Conservation (phyloP, 2,113 vertebrate species). For the Charina bottae region DNA sequence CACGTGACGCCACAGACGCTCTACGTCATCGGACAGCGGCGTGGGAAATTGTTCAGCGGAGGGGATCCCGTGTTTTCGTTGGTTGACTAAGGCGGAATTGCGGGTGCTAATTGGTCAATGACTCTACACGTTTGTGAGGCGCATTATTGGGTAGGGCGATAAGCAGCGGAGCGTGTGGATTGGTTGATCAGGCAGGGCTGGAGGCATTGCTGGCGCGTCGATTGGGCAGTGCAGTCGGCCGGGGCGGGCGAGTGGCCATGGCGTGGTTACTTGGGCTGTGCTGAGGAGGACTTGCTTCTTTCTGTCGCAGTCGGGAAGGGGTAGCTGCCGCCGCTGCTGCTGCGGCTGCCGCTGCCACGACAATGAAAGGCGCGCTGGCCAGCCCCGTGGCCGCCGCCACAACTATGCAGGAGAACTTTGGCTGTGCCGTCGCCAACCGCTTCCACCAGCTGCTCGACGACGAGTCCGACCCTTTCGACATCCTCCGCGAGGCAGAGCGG, state of each 20-base stretch:
- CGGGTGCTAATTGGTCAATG: conserved; percentile 15
- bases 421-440: conserved; percentile 86
- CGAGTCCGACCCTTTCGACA: conserved; percentile 88
- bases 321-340: neutral
- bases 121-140: neutral
- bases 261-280: neutral
- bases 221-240: neutral
- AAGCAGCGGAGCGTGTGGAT: neutral
- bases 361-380: conserved; percentile 72
- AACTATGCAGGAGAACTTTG: conserved; percentile 77
- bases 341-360: neutral
- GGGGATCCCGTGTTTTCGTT: neutral
- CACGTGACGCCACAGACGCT: neutral
- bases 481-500: conserved; percentile 76
- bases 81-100: rapidly evolving
- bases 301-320: conserved; percentile 33
- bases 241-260: conserved; percentile 14
- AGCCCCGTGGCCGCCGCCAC: conserved; percentile 57
- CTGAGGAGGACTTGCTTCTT: neutral
- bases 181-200: neutral
- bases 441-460: conserved; percentile 88
- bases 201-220: rapidly evolving
- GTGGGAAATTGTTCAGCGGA: rapidly evolving
- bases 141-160: conserved; percentile 32
- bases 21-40: rapidly evolving